A percentile compares a stretch with the other conserved stretches of the same genome.
Evolutionary conservation across 2,888 invertebrate genomes (phyloP).

Genomic region (Cheilosia grossa): DNA sequence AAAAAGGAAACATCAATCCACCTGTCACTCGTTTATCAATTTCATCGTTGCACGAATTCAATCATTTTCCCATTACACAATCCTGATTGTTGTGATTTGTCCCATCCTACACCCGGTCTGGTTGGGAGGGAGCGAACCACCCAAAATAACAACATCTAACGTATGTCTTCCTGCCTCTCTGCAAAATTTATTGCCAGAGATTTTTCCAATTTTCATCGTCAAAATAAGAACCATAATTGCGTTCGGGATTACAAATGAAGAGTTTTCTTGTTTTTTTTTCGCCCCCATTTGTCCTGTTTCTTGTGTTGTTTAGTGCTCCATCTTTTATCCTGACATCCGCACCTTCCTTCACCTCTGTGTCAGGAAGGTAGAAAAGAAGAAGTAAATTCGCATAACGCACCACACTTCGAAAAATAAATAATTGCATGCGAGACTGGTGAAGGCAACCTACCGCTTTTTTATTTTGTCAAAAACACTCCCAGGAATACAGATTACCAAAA

Average conservation of each 20-base stretch:
- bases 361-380: constrained; percentile 10
- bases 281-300: constrained; percentile 1
- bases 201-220: constrained; percentile 72
- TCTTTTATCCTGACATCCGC: constrained; percentile 50
- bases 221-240: constrained; percentile 70
- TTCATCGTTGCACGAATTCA: constrained; percentile 57
- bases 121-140: not conserved
- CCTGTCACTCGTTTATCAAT: constrained; percentile 67
- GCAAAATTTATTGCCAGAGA: constrained; percentile 65
- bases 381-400: constrained; percentile 30
- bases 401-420: constrained; percentile 68
- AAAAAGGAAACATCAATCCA: constrained; percentile 50
- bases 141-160: constrained; percentile 47
- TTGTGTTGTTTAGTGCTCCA: constrained; percentile 33
- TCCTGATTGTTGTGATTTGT: constrained; percentile 71
- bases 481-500: constrained; percentile 65
- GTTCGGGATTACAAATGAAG: constrained; percentile 67
- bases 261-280: constrained; percentile 15
- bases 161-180: constrained; percentile 20
- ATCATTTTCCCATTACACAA: constrained; percentile 68
- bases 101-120: constrained; percentile 7
- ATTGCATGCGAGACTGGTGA: constrained; percentile 55
- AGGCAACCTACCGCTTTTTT: constrained; percentile 31
- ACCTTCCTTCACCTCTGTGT: constrained; percentile 35
- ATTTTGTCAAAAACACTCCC: constrained; percentile 68